Percentiles rank a stretch among this genome's conserved stretches.
Evolutionary conservation across 2,797 vertebrate species (phyloP).

Genomic region (Mormyrops boulengeri): DNA sequence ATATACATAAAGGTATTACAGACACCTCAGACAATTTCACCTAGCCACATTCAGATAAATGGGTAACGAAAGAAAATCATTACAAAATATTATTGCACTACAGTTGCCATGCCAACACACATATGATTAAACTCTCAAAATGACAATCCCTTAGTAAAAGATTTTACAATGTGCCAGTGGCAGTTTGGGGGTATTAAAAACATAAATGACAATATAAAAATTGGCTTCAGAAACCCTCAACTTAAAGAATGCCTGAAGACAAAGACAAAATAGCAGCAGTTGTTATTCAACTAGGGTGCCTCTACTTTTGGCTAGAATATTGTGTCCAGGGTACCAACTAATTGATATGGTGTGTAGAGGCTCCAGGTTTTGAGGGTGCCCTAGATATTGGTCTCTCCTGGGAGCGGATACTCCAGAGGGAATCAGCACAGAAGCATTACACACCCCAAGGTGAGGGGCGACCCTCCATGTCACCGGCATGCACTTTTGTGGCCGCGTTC

Average conservation of each 20-base stretch:
- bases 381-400: neutral
- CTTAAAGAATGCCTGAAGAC: neutral
- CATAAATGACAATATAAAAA: constrained; percentile 4
- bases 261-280: neutral
- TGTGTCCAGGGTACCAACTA: neutral
- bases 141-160: neutral
- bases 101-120: constrained; percentile 41
- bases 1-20: neutral
- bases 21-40: constrained; percentile 19
- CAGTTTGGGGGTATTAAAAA: neutral
- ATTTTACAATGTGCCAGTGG: neutral
- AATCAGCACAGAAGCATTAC: neutral
- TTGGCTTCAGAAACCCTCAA: neutral
- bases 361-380: neutral
- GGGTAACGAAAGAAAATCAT: constrained; percentile 45
- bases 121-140: constrained; percentile 19
- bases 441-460: neutral
- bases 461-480: neutral
- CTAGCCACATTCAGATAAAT: constrained; percentile 30
- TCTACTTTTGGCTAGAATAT: neutral
- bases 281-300: neutral
- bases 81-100: constrained; percentile 53
- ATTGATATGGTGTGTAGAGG: neutral
- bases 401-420: neutral
- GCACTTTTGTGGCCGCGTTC: neutral